Evolutionary conservation across 2,113 vertebrate genomes (phyloP), one percentile per base, ranked within the genome.

Genomic region (Nannospalax galili): DNA sequence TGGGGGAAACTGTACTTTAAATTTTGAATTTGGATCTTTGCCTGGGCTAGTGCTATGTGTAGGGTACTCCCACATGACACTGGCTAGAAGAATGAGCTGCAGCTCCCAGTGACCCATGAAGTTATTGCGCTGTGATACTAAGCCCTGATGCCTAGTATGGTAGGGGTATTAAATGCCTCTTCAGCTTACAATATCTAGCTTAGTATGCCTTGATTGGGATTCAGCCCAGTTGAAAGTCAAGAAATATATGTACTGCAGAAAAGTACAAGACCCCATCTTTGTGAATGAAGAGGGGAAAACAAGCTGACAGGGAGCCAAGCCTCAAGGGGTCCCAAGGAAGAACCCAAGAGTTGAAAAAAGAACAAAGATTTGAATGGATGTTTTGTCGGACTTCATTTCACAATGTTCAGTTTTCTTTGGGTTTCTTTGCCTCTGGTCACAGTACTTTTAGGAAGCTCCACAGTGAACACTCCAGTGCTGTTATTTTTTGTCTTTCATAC

Each of bases 301-400:
- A 65, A 64, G 58, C 32, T 52, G 82, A 42, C 58, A 2, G 9
- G 14, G 52, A 88, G 17, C n/a, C 56, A 58, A 56, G 35, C 15
- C 82, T 65, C 7, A 45, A 4, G 30, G 64, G 42, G 20, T 28
- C 11, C 5, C 62, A 19, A 64, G 62, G n/a, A 62, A 85, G 84
- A 15, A 1, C 58, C 32, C 88, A n/a, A 0, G 0, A 4, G 40
- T 16, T 20, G 16, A 28, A 1, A 45, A 45, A 5, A 62, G 58
- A 42, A 75, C 32, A 30, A 73, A 10, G 35, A 69, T 70, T 65
- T 67, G n/a, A 93, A 37, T 48, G 90, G 30, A 22, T 67, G 74
- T 56, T 74, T 22, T 45, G 58, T 72, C n/a, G 67, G 78, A 52
- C 56, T 69, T 90, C 32, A 74, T 3, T 11, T 67, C 45, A 24